Evolutionary conservation across 2,113 vertebrate genomes (phyloP).

Genomic region (Cyanoramphus novaezelandiae): DNA sequence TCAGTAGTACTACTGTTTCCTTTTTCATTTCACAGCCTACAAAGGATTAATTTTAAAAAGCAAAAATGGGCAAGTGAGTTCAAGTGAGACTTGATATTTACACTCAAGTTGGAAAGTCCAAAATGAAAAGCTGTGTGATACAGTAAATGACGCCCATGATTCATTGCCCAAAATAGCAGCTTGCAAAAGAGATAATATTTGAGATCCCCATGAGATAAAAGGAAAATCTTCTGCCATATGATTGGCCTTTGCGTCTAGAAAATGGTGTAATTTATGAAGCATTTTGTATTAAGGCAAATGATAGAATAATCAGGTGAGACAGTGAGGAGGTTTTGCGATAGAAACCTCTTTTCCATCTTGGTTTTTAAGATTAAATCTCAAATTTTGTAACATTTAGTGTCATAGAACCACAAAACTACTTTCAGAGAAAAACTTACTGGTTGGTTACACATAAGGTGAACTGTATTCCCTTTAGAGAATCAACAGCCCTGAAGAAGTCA

Average conservation of each 20-base stretch:
- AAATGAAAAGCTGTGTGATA: background rate
- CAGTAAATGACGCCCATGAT: background rate
- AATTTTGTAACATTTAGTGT: background rate
- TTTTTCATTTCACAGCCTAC: background rate
- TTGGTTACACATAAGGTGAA: background rate
- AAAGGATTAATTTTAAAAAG: background rate
- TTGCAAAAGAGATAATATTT: background rate
- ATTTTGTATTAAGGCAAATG: background rate
- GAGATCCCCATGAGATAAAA: background rate
- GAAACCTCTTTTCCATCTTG: background rate
- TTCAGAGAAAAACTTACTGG: background rate
- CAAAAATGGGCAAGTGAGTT: background rate
- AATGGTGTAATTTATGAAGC: background rate
- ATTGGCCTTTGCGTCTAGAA: background rate
- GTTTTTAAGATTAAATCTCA: background rate
- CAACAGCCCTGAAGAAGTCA: background rate
- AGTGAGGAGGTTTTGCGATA: background rate
- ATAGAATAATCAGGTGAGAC: background rate
- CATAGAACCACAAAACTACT: background rate
- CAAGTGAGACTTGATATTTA: constrained; percentile 12
- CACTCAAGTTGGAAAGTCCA: background rate
- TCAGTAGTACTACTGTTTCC: background rate
- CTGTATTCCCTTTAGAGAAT: background rate
- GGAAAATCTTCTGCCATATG: background rate
- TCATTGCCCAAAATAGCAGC: background rate